A percentile compares a stretch with the other conserved stretches of the same genome.
phyloP scores from a whole-genome alignment of 2,888 invertebrate genomes.

The Polietes domitor region DNA sequence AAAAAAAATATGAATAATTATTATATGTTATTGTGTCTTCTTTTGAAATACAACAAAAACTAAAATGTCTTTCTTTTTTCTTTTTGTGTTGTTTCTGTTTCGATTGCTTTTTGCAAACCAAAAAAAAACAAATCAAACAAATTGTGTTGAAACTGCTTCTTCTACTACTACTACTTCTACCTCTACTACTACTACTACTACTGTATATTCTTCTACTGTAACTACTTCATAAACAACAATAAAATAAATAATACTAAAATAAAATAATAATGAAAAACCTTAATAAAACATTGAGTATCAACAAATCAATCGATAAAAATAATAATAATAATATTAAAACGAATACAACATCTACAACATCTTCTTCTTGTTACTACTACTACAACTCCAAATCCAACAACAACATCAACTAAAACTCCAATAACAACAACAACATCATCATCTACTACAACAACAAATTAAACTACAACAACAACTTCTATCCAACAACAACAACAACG shows the following conservation, averaged over 20 bases:
- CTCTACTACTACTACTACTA: slow-evolving; percentile 72
- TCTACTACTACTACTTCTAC: slow-evolving; percentile 73
- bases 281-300: slow-evolving; percentile 71
- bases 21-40: slow-evolving; percentile 47
- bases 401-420: slow-evolving; percentile 67
- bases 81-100: slow-evolving; percentile 62
- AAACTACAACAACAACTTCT: slow-evolving; percentile 68
- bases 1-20: slow-evolving; percentile 32
- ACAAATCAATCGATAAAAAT: slow-evolving; percentile 18
- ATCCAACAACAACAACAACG: slow-evolving; percentile 69
- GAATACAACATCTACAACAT: slow-evolving; percentile 76
- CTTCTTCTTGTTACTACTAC: slow-evolving; percentile 75
- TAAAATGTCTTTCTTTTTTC: slow-evolving; percentile 69
- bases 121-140: slow-evolving; percentile 44
- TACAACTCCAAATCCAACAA: slow-evolving; percentile 71
- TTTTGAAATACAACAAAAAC: slow-evolving; percentile 46
- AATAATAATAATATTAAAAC: slow-evolving; percentile 62
- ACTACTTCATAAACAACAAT: slow-evolving; percentile 63
- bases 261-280: slow-evolving; percentile 67
- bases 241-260: neutral
- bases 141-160: slow-evolving; percentile 75
- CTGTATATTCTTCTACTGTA: slow-evolving; percentile 71
- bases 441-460: slow-evolving; percentile 66
- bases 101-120: slow-evolving; percentile 69
- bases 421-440: slow-evolving; percentile 69